Evolutionary conservation across 2,888 invertebrate species (phyloP).

Genomic region (Dryomyza anilis): DNA sequence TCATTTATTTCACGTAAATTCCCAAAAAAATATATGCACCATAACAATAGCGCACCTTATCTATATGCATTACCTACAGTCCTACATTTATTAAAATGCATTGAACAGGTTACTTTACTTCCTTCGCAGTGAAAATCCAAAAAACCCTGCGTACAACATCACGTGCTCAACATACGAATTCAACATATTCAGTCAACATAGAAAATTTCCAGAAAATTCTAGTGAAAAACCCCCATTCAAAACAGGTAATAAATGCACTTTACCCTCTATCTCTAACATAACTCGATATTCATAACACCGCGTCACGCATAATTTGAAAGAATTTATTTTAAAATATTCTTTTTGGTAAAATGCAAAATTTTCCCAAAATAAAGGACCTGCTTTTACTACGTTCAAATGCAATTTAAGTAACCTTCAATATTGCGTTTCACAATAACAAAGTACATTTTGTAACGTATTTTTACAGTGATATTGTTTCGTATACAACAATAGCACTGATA

Average conservation of each 20-base stretch:
- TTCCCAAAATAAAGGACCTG: constrained; percentile 31
- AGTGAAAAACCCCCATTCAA: constrained; percentile 32
- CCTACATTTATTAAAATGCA: background rate
- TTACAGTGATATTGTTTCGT: background rate
- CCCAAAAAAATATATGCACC: no score
- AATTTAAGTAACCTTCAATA: constrained; percentile 47
- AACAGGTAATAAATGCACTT: constrained; percentile 10
- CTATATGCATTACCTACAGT: background rate
- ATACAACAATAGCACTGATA: background rate
- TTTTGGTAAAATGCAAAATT: constrained; percentile 18
- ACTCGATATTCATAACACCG: background rate
- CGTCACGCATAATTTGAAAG: constrained; percentile 42
- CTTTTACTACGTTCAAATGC: constrained; percentile 44
- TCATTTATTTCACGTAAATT: constrained; percentile 12
- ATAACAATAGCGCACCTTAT: background rate
- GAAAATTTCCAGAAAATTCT: constrained; percentile 38
- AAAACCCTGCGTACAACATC: constrained; percentile 32
- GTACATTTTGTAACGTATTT: background rate
- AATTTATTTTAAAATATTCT: background rate
- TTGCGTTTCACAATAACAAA: background rate
- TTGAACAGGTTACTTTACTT: background rate
- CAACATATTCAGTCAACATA: constrained; percentile 8
- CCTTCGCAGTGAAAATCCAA: constrained; percentile 14
- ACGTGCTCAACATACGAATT: constrained; percentile 20
- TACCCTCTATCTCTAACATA: no score